phyloP scores from a whole-genome alignment of 2,797 vertebrate species.

The Adrianichthys oophorus region DNA sequence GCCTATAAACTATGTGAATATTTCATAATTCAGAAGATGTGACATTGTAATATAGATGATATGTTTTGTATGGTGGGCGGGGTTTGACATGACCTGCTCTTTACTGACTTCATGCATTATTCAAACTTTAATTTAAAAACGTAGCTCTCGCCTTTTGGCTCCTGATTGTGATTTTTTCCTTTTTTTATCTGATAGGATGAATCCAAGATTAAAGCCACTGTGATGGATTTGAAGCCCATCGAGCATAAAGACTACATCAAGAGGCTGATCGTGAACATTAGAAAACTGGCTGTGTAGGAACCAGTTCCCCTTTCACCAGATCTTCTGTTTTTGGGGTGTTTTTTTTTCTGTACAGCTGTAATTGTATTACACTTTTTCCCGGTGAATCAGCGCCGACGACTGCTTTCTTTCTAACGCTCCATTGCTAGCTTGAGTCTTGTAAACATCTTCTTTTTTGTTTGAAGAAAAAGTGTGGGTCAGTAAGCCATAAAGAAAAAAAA shows the following conservation, averaged over 20 bases:
- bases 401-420: slow-evolving; percentile 18
- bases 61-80: neutral
- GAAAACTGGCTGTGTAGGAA: slow-evolving; percentile 78
- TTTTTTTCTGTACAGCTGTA: slow-evolving; percentile 26
- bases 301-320: neutral
- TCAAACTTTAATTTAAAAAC: neutral
- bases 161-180: neutral
- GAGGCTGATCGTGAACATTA: slow-evolving; percentile 88
- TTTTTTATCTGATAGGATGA: slow-evolving; percentile 82
- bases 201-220: slow-evolving; percentile 92
- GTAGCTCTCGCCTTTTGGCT: neutral
- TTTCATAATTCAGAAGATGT: neutral
- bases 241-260: slow-evolving; percentile 91
- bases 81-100: neutral
- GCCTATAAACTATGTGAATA: slow-evolving; percentile 2
- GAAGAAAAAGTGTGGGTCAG: slow-evolving; percentile 38
- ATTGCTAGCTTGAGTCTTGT: slow-evolving; percentile 8
- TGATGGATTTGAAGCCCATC: slow-evolving; percentile 88
- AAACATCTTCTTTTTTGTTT: slow-evolving; percentile 7
- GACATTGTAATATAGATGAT: neutral
- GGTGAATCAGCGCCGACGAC: neutral
- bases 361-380: neutral
- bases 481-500: slow-evolving; percentile 35
- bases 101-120: neutral
- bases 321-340: neutral